phyloP scores from a whole-genome alignment of 2,113 vertebrate species.

The Myodes glareolus region DNA sequence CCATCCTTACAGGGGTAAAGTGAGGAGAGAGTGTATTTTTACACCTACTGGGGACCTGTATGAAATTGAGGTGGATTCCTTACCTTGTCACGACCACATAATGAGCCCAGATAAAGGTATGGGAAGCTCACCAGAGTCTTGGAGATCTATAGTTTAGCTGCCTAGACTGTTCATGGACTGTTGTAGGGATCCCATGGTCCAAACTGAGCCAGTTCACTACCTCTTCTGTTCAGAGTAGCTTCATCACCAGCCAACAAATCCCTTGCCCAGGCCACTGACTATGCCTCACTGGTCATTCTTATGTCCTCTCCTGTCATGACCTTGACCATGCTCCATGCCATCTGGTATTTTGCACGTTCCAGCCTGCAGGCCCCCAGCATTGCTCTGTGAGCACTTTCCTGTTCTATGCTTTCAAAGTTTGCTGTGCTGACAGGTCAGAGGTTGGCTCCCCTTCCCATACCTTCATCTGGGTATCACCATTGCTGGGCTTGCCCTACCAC shows the following conservation, averaged over 20 bases:
- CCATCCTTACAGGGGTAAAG: not conserved
- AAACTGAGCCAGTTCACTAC: not conserved
- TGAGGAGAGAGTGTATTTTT: not conserved
- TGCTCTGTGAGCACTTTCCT: not conserved
- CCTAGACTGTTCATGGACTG: not conserved
- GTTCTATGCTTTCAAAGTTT: not conserved
- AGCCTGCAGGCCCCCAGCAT: not conserved
- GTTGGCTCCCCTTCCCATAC: not conserved
- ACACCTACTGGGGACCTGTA: not conserved
- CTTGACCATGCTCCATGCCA: not conserved
- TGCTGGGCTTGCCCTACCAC: not conserved
- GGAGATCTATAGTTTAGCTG: not conserved
- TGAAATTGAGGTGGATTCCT: not conserved
- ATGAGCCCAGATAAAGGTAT: not conserved
- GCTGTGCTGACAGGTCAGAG: not conserved
- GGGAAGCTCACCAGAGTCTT: not conserved
- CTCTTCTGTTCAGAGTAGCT: not conserved
- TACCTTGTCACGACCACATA: not conserved
- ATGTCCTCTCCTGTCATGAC: not conserved
- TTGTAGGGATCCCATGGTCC: not conserved
- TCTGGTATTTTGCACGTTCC: not conserved
- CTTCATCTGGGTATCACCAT: not conserved
- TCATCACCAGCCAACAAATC: not conserved
- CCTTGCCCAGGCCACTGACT: not conserved
- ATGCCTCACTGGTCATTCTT: not conserved